phyloP scores from a whole-genome alignment of 2,113 vertebrate species.

The Drymodes brunneopygia region DNA sequence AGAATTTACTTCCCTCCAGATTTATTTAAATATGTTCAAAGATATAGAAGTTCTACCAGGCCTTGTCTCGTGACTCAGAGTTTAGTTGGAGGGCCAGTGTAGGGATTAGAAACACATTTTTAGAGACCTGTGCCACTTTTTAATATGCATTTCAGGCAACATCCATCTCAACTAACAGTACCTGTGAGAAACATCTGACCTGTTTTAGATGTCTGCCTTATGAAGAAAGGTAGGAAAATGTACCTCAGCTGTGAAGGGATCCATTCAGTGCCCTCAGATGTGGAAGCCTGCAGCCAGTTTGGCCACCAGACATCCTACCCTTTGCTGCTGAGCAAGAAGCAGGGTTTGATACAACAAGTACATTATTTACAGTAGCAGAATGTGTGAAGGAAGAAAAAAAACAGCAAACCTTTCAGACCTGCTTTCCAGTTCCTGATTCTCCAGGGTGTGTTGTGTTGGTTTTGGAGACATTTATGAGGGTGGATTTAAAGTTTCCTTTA shows the following conservation, averaged over 20 bases:
- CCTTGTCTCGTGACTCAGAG: not conserved
- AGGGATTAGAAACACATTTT: not conserved
- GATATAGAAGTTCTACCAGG: not conserved
- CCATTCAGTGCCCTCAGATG: rapidly evolving
- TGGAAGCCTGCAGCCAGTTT: not conserved
- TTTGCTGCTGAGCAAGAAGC: not conserved
- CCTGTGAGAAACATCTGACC: not conserved
- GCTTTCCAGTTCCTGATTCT: constrained; percentile 7
- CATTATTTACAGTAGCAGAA: not conserved
- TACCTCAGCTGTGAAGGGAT: not conserved
- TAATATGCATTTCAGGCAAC: not conserved
- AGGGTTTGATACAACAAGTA: not conserved
- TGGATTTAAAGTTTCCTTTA: not conserved
- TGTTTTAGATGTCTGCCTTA: not conserved
- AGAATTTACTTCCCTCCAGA: not conserved
- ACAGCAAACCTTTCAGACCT: not conserved
- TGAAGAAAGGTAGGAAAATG: not conserved
- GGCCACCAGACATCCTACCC: not conserved
- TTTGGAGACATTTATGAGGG: constrained; percentile 7
- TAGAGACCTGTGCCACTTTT: not conserved
- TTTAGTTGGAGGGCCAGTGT: not conserved
- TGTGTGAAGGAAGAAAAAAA: not conserved
- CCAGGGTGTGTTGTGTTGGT: constrained; percentile 3
- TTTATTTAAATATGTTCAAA: not conserved
- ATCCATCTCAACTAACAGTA: not conserved